Evolutionary conservation across 2,113 vertebrate species (phyloP), one percentile per base, ranked within the genome.

Genomic region (Cephalopholis sonnerati): DNA sequence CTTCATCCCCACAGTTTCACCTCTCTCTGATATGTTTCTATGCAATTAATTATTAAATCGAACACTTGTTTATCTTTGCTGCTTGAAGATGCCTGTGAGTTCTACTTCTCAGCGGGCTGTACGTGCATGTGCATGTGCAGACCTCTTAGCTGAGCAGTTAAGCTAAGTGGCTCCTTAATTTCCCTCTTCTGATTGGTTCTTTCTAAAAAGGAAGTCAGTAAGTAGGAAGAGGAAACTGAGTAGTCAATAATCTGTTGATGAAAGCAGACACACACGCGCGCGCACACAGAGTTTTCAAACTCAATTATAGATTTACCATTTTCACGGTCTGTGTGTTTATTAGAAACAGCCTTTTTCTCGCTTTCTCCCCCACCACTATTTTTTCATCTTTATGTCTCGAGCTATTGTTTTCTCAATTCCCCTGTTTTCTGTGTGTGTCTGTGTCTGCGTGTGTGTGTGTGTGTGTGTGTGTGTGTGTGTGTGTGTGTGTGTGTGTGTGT

Each of bases 1-100:
- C 79, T 78, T 83, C 48, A 67, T 72, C 68, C 53, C 72, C 50
- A 57, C 50, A 74, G 29, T 75, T 53, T 77, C 71, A 87, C 86
- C 66, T 66, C 65, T 84, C 83, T 90, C 75, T 20, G 66, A 76
- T 85, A 66, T 82, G 82, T 92, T 82, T 68, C 74, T 63, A 3
- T 82, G 81, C 81, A 92, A 93, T 94, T 93, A 90, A 94, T 94
- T 91, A 90, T 90, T 94, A 93, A 93, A 92, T 93, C 82, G 87
- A 93, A 91, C 88, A 91, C 90, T 90, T 90, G 91, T 92, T 93
- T 92, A 82, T 93, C 86, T 93, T 91, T 92, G 81, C 92, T 92
- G 73, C 89, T 92, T 88, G 81, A 91, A 89, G 83, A 91, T 89
- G 87, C 68, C 27, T 53, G 77, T 69, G 83, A 86, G 84, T 70